Evolutionary conservation across 2,797 vertebrate species (phyloP), one percentile per base, ranked within the genome.

Genomic region (Tolypeutes matacus): DNA sequence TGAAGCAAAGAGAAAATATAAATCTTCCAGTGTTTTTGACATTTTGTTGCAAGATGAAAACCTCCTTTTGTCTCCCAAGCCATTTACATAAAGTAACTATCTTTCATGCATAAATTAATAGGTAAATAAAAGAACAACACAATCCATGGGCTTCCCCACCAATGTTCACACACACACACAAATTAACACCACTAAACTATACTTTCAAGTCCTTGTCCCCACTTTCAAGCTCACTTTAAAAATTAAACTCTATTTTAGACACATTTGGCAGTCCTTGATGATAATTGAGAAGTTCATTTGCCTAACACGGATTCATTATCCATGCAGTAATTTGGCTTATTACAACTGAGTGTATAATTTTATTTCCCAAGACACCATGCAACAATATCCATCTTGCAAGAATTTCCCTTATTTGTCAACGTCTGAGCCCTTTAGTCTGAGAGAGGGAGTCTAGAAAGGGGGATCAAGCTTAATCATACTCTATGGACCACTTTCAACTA

Each of bases 1-100:
- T 86, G 58, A 93, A 84, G 39, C 34, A 34, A 67, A 75, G 51
- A 90, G 2, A 86, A 86, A 34, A 25, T 76, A 15, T 53, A 86
- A 75, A 76, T 60, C 20, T 84, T 76, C 18, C 18, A 76, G 65
- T 15, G 9, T 76, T 69, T 81, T 81, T 42, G 27, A 29, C 13
- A 31, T 53, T 77, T 93, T 77, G 82, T 64, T 69, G 53, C 76
- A 49, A 83, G 29, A 62, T 29, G 91, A 91, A 77, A 51, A 29
- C 70, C 34, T 65, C 20, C 21, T 27, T 89, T 81, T 80, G n/a
- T 4, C 42, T 90, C 20, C 46, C 72, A 23, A 83, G 36, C 18
- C 27, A 93, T 76, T 93, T 87, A 70, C 15, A 53, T 76, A 83
- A 87, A 83, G 36, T 31, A n/a, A 56, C 39, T 78, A 58, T 15